A percentile compares a stretch with the other conserved stretches of the same genome.
Evolutionary conservation across 2,888 invertebrate species (phyloP).

Genomic region (Eupithecia dodoneata): DNA sequence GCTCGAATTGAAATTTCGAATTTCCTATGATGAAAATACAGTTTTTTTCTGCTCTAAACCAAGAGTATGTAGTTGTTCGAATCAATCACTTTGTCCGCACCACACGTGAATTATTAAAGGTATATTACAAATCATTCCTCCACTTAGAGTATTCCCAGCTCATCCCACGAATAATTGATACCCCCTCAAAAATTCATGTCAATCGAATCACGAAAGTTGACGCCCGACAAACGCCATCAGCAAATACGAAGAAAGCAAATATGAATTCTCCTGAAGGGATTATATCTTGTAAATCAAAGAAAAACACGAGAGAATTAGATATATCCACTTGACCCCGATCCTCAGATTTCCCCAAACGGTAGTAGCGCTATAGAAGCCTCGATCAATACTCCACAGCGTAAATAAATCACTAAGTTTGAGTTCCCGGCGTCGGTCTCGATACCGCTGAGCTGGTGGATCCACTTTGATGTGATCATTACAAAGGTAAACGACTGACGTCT

Average conservation of each 20-base stretch:
- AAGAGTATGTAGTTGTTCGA: slow-evolving; percentile 31
- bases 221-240: slow-evolving; percentile 29
- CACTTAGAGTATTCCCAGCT: slow-evolving; percentile 18
- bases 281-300: slow-evolving; percentile 69
- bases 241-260: slow-evolving; percentile 41
- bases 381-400: slow-evolving; percentile 77
- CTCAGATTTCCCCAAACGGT: slow-evolving; percentile 65
- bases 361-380: slow-evolving; percentile 60
- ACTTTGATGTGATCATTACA: slow-evolving; percentile 73
- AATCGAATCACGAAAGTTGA: slow-evolving; percentile 22
- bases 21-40: slow-evolving; percentile 41
- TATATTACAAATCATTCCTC: slow-evolving; percentile 44
- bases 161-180: slow-evolving; percentile 34
- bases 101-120: slow-evolving; percentile 59
- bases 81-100: slow-evolving; percentile 58
- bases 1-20: slow-evolving; percentile 29
- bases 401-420: slow-evolving; percentile 79
- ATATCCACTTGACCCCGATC: slow-evolving; percentile 76
- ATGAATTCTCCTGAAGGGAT: slow-evolving; percentile 51
- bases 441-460: slow-evolving; percentile 46
- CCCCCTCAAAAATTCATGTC: slow-evolving; percentile 27
- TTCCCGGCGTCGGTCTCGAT: slow-evolving; percentile 44
- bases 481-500: slow-evolving; percentile 67
- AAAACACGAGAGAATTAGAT: slow-evolving; percentile 64
- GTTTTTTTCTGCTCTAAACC: slow-evolving; percentile 48